Conservation (phyloP, 2,888 invertebrate genomes). For the Palloptera scutellata region DNA sequence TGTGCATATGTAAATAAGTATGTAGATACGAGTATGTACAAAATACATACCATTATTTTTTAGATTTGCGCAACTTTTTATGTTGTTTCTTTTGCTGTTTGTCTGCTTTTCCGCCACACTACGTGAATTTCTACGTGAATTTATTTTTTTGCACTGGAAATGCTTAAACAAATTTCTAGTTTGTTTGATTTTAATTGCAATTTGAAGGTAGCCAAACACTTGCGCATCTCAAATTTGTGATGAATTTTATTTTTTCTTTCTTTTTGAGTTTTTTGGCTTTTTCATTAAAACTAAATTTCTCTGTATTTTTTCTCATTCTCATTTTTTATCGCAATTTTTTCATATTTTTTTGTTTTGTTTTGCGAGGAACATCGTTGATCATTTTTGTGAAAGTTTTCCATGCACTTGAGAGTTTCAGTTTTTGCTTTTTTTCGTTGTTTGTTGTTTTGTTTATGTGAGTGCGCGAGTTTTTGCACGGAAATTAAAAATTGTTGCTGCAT, state of each 20-base stretch:
- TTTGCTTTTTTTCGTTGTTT: not conserved
- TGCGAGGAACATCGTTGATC: conserved; percentile 18
- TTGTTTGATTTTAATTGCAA: conserved; percentile 41
- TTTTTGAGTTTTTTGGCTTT: conserved; percentile 8
- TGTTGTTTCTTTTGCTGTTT: too few species aligned
- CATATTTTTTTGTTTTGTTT: conserved; percentile 8
- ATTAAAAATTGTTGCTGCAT: conserved; percentile 28
- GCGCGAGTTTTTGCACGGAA: conserved; percentile 32
- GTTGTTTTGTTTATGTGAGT: not conserved
- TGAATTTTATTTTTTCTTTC: conserved; percentile 3
- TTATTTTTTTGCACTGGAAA: conserved; percentile 19
- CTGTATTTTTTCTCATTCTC: conserved; percentile 4
- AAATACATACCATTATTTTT: too few species aligned
- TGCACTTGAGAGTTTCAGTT: conserved; percentile 39
- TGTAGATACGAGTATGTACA: too few species aligned
- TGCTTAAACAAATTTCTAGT: conserved; percentile 40
- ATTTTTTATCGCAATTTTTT: not conserved
- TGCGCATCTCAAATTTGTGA: conserved; percentile 19
- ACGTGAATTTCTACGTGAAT: not conserved
- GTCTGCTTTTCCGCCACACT: too few species aligned
- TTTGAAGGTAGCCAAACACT: conserved; percentile 37
- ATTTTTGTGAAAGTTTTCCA: conserved; percentile 25
- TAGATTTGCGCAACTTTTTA: too few species aligned
- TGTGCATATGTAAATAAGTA: too few species aligned
- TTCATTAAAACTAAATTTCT: conserved; percentile 11